Evolutionary conservation across 2,888 invertebrate genomes (phyloP).

Genomic region (Leucophenga maculata): DNA sequence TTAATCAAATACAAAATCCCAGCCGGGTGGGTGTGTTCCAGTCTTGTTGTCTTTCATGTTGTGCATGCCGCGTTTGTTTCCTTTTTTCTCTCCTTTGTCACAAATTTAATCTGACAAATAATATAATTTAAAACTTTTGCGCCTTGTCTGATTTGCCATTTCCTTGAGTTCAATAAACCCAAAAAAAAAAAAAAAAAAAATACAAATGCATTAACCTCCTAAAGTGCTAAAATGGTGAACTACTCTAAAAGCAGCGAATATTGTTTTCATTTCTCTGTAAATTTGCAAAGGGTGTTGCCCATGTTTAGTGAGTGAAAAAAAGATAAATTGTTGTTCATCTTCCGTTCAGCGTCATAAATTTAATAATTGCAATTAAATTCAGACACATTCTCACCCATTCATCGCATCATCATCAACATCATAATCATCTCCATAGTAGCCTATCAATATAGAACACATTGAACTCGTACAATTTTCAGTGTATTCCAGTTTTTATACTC

Average conservation of each 20-base stretch:
- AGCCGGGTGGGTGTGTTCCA: no score
- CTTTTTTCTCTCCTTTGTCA: background rate
- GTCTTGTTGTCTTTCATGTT: no score
- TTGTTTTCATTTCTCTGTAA: conserved; percentile 14
- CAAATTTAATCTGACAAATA: conserved; percentile 16
- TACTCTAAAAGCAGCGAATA: conserved; percentile 19
- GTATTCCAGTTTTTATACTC: background rate
- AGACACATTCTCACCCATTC: background rate
- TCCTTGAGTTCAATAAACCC: conserved; percentile 12
- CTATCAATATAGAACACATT: conserved; percentile 15
- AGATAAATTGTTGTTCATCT: conserved; percentile 21
- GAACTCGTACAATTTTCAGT: background rate
- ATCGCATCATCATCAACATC: background rate
- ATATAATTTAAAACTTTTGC: conserved; percentile 17
- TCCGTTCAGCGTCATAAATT: conserved; percentile 28
- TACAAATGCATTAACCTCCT: conserved; percentile 23
- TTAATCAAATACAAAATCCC: no score
- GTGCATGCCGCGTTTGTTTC: background rate
- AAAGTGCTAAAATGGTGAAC: background rate
- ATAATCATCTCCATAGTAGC: background rate
- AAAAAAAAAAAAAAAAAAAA: background rate
- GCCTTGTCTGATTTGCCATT: background rate
- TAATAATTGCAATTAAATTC: conserved; percentile 43
- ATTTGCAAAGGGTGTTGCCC: background rate
- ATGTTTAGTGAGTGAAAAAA: background rate